Base-by-base conservation (phyloP, 2,113 vertebrate species). In the Perccottus glenii region DNA sequence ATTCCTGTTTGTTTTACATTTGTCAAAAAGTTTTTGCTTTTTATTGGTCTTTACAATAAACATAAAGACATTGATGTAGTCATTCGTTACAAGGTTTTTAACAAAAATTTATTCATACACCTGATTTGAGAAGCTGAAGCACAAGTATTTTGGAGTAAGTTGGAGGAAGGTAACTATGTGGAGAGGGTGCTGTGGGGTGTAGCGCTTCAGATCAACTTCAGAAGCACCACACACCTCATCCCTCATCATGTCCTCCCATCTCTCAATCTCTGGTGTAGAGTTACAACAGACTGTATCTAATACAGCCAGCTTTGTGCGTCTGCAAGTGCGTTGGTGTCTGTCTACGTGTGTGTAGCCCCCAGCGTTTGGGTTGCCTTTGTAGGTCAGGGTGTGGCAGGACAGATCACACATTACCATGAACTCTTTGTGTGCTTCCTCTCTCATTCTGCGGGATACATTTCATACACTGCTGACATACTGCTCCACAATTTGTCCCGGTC, bases 251-350 rank as follows among this genome's bases (percentile, higher is more conserved):
- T 81, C 81, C 64, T 76, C 67, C 79, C 80, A 79, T 80, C 83
- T 83, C 60, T 83, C 73, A 47, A 51, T 74, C 75, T 78, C 40
- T 40, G 67, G 89, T 82, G 74, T 90, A 51, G 80, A 70, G 77
- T 90, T 89, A 86, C 89, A 67, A 60, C 72, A 67, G 70, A 83
- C 81, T 75, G 80, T 81, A 86, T 89, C 84, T 88, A 83, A 89
- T 88, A 69, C 45, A 82, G 80, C 69, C 76, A 71, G 71, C 64
- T 69, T 32, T 83, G 70, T 85, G 75, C 47, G 38, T 65, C 53
- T 53, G 67, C 55, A 56, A 56, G 50, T 46, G 56, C 35, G 47
- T 60, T 53, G 35, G 60, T 60, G 19, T 64, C 58, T 42, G 72
- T 32, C 60, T 42, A 57, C n/a, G 52, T 61, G 74, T 9, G 59